phyloP scores from a whole-genome alignment of 2,113 vertebrate species.

The Melanotaenia duboulayi region DNA sequence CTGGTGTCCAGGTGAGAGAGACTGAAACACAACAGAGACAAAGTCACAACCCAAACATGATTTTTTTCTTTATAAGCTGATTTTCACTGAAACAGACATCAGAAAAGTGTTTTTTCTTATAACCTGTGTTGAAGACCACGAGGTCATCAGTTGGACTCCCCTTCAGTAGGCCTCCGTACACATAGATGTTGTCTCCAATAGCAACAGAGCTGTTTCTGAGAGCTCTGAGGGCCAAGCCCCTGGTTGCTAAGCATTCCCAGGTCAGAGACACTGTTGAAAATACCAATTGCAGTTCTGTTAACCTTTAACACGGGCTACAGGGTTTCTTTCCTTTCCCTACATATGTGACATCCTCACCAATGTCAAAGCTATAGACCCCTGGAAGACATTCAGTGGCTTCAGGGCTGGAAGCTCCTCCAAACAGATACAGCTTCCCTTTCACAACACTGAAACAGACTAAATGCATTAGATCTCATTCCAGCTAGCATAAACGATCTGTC shows the following conservation, averaged over 20 bases:
- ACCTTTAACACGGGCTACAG: not conserved
- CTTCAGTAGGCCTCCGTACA: slow-evolving; percentile 67
- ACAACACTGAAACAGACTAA: slow-evolving; percentile 60
- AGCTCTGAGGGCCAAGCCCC: slow-evolving; percentile 61
- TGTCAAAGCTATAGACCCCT: slow-evolving; percentile 78
- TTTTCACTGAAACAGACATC: not conserved
- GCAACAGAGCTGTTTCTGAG: slow-evolving; percentile 72
- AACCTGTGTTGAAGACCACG: slow-evolving; percentile 81
- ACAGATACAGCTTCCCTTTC: slow-evolving; percentile 81
- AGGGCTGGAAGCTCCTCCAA: slow-evolving; percentile 70
- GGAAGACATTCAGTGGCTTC: slow-evolving; percentile 73
- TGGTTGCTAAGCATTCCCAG: slow-evolving; percentile 67
- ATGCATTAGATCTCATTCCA: not conserved
- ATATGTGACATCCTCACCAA: slow-evolving; percentile 62
- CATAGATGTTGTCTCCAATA: slow-evolving; percentile 75
- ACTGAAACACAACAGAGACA: slow-evolving; percentile 59
- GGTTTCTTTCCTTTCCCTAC: too few relatives aligned
- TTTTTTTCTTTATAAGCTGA: not conserved
- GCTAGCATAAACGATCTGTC: too few relatives aligned
- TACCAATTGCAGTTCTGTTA: not conserved
- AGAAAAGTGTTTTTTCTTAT: not conserved
- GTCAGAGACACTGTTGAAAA: slow-evolving; percentile 73
- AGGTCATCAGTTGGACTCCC: slow-evolving; percentile 70
- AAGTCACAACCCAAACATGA: not conserved
- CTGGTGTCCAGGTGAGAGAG: slow-evolving; percentile 80